Evolutionary conservation across 2,888 invertebrate genomes (phyloP), one percentile per base, ranked within the genome.

Genomic region (Bimastos eiseni): DNA sequence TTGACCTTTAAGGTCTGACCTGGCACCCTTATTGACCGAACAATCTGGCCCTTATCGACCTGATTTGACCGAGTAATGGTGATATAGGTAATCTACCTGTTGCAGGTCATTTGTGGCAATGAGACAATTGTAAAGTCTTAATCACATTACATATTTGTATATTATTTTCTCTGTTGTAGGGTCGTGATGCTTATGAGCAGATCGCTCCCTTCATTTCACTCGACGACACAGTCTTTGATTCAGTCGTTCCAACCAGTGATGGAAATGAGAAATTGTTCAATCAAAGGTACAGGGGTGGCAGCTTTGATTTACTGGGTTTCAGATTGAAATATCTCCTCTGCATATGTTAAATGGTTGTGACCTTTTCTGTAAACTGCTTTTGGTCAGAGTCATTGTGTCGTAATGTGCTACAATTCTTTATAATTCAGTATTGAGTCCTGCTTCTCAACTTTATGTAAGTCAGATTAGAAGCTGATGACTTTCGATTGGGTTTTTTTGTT

Each of bases 201-300:
- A 41, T 84, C 15, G 90, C 90, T 37, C 90, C 90, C 6, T 90
- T 88, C 33, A 90, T 90, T 88, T 88, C 90, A 17, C 36, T 90
- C 55, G 90, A 90, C 33, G 90, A 90, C 83, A 84, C 88, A 41
- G 36, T 88, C 5, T 90, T 90, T 34, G 88, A 49, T 36, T 84
- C 44, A 33, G 41, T 70, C 6, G 70, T 70, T 70, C 70, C 70
- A 36, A 21, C 89, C 89, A 8, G 89, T 89, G 21, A 89, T 89
- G 41, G 33, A 34, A 89, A 11, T 30, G 33, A 70, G 70, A 70
- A 70, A 8, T 70, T n/a, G 13, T n/a, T 70, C n/a, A 70, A 37
- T 36, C 86, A 17, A 19, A 86, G 86, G 86, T 36, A 86, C 19
- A 19, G 24, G n/a, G 34, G 5, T 37, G 34, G 41, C 41, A 11